Evolutionary conservation across 1,140 invertebrate genomes (phyloP).

Genomic region (Caenorhabditis brenneri): DNA sequence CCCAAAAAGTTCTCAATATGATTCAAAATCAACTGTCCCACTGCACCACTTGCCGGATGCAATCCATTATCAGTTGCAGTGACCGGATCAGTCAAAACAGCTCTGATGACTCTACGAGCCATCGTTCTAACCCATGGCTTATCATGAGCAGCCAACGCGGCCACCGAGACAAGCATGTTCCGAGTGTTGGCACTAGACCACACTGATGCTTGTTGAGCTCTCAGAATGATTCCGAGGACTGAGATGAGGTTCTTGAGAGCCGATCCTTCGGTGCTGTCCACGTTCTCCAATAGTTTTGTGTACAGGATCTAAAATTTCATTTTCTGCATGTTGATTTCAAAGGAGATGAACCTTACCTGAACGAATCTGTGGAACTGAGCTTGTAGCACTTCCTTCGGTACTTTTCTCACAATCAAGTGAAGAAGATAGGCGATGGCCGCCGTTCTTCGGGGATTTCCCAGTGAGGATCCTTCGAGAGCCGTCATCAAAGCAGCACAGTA

Average conservation of each 20-base stretch:
- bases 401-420: slow-evolving; percentile 56
- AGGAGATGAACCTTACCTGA: slow-evolving; percentile 14
- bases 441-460: slow-evolving; percentile 43
- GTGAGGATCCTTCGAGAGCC: slow-evolving; percentile 55
- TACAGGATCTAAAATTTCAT: slow-evolving; percentile 57
- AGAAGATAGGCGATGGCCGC: slow-evolving; percentile 60
- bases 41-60: slow-evolving; percentile 48
- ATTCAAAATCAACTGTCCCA: slow-evolving; percentile 51
- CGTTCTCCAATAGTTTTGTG: slow-evolving; percentile 53
- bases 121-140: slow-evolving; percentile 60
- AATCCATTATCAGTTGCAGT: slow-evolving; percentile 57
- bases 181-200: slow-evolving; percentile 51
- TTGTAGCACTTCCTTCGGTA: slow-evolving; percentile 58
- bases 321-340: background rate
- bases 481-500: slow-evolving; percentile 87
- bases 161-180: slow-evolving; percentile 53
- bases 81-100: slow-evolving; percentile 57
- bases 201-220: slow-evolving; percentile 53
- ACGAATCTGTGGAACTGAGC: slow-evolving; percentile 42
- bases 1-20: slow-evolving; percentile 43
- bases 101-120: slow-evolving; percentile 54
- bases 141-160: slow-evolving; percentile 55
- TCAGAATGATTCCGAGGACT: slow-evolving; percentile 53
- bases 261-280: slow-evolving; percentile 23
- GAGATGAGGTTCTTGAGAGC: slow-evolving; percentile 56